A percentile compares a stretch with the other conserved stretches of the same genome.
phyloP scores from a whole-genome alignment of 2,113 vertebrate genomes.

The Leptobrachium leishanense region DNA sequence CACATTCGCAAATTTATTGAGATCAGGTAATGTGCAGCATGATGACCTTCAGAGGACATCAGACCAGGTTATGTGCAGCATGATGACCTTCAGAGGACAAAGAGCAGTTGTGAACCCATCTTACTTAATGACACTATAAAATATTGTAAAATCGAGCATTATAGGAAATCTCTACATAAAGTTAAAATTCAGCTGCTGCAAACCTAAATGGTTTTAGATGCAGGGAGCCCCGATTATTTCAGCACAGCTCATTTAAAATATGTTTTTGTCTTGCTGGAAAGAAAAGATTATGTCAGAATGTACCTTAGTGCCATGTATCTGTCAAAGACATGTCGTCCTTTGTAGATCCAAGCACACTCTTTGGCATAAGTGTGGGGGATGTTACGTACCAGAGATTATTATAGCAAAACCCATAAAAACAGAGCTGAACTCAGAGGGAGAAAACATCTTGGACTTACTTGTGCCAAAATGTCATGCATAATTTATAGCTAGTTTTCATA shows the following conservation, averaged over 20 bases:
- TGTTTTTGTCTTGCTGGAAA: background rate
- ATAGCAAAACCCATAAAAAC: background rate
- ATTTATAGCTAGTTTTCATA: background rate
- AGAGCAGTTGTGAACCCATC: no score
- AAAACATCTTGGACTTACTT: background rate
- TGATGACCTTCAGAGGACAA: no score
- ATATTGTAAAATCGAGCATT: background rate
- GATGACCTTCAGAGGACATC: no score
- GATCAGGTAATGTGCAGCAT: no score
- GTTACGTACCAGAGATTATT: background rate
- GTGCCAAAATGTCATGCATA: background rate
- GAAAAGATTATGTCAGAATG: background rate
- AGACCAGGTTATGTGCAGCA: no score
- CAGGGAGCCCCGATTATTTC: no score
- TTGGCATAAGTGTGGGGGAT: background rate
- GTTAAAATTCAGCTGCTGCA: constrained; percentile 15
- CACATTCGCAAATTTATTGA: no score
- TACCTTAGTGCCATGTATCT: background rate
- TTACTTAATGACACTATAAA: background rate
- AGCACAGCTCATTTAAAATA: background rate
- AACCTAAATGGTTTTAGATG: background rate
- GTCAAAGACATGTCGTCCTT: background rate
- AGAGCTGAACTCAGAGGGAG: background rate
- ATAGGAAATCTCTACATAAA: constrained; percentile 10
- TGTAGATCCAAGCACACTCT: background rate